These are phyloP conservation scores for Leptocoma aspasia DNA, from an alignment of 2,113 vertebrate genomes.

Conservation along the genomic window DNA sequence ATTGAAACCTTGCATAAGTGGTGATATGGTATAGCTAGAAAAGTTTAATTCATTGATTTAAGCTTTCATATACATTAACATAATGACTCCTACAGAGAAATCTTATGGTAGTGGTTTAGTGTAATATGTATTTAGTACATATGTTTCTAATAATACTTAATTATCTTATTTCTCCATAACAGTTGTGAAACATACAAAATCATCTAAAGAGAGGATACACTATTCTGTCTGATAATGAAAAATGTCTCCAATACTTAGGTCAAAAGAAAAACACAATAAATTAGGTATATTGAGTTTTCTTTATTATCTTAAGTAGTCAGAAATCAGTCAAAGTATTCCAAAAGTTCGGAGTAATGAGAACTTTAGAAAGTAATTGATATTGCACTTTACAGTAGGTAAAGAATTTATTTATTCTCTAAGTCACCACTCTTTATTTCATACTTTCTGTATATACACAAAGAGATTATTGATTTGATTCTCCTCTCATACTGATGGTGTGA, in stretches of 20 bases:
- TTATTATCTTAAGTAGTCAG: not conserved
- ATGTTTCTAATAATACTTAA: not conserved
- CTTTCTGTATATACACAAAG: not conserved
- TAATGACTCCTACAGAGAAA: not conserved
- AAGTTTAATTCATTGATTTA: not conserved
- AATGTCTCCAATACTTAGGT: not conserved
- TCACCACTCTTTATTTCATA: not conserved
- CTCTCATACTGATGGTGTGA: not conserved
- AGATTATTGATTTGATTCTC: not conserved
- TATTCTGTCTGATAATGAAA: not conserved
- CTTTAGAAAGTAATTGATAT: not conserved
- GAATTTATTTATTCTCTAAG: not conserved
- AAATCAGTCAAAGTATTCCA: not conserved
- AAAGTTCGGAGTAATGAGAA: not conserved
- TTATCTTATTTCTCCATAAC: not conserved
- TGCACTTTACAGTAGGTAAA: not conserved
- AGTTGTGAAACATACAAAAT: not conserved
- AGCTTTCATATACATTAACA: not conserved
- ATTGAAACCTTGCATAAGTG: not conserved
- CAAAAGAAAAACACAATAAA: not conserved
- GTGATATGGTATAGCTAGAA: not conserved
- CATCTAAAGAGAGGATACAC: not conserved
- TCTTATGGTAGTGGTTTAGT: not conserved
- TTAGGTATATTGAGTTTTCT: not conserved
- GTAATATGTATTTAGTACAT: not conserved